These are phyloP conservation scores for Chesias legatella DNA, from an alignment of 2,888 invertebrate species.

Conservation along the genomic window DNA sequence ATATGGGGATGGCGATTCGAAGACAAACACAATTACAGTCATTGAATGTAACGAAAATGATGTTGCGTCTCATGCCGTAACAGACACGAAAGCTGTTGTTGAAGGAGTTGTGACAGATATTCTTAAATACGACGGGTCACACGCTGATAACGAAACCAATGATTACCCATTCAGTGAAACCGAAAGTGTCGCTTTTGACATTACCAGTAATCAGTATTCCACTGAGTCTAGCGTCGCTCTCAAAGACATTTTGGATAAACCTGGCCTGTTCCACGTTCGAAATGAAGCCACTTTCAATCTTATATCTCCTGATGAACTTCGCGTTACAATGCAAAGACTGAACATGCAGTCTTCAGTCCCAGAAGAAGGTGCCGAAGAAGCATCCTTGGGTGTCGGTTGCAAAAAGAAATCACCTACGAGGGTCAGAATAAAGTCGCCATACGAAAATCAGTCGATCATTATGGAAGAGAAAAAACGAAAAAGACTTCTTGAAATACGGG, in stretches of 20 bases:
- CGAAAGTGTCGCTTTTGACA: slow-evolving; percentile 8
- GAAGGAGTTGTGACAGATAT: slow-evolving; percentile 10
- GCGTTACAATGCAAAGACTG: slow-evolving; percentile 46
- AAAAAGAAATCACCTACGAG: slow-evolving; percentile 54
- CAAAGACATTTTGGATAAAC: slow-evolving; percentile 24
- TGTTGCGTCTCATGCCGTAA: neutral
- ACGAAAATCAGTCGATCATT: slow-evolving; percentile 59
- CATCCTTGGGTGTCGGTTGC: slow-evolving; percentile 18
- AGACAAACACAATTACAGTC: slow-evolving; percentile 5
- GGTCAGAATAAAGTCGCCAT: slow-evolving; percentile 64
- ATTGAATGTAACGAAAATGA: slow-evolving; percentile 6
- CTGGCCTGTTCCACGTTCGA: slow-evolving; percentile 14
- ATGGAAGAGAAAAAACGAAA: slow-evolving; percentile 66
- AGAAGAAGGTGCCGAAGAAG: slow-evolving; percentile 52
- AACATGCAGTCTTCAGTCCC: slow-evolving; percentile 43
- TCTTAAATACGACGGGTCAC: slow-evolving; percentile 5
- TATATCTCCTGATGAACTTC: slow-evolving; percentile 44
- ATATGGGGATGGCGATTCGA: neutral
- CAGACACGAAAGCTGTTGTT: slow-evolving; percentile 1
- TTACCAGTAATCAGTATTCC: slow-evolving; percentile 23
- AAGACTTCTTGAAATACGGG: slow-evolving; percentile 62
- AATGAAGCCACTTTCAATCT: slow-evolving; percentile 33
- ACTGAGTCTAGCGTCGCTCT: slow-evolving; percentile 30
- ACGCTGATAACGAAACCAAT: slow-evolving; percentile 15
- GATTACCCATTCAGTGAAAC: slow-evolving; percentile 21